Base-by-base conservation (phyloP, 2,888 invertebrate species). In the Eupithecia abbreviata region DNA sequence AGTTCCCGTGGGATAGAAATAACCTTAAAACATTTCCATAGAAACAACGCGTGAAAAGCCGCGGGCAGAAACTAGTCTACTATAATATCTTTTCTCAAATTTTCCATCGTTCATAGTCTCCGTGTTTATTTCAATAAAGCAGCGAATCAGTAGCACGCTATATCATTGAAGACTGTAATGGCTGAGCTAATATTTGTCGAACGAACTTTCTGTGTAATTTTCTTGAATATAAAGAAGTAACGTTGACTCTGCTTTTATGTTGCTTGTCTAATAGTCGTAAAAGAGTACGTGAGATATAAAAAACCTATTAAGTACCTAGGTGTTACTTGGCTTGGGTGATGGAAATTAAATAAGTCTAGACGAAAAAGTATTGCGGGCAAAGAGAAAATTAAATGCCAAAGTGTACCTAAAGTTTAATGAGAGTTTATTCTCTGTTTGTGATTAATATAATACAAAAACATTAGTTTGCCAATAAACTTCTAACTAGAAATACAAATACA, bases 101-200 rank as follows among this genome's bases (percentile, higher is more conserved):
- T 62, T 62, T 4, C 62, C 62, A 30, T 12, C 12, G 62, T 85
- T 85, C 83, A 82, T 77, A 18, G 72, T 84, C 83, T 72, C 55
- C 74, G 84, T 85, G 87, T 86, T 88, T 86, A 84, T 88, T 87
- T 89, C 85, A 85, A 84, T 87, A 84, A 85, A 86, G 80, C 85
- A 87, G 86, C 87, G 86, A 86, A 83, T 79, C 72, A 75, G 79
- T 74, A 83, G 81, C 90, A 90, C 90, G 90, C 90, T 83, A 89
- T 75, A 81, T 78, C 84, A 83, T 85, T 85, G 85, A 86, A 83
- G 73, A 49, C 80, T 73, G 79, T 85, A 85, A 85, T 86, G 80
- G 77, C 81, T 80, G 83, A 77, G 66, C 75, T 78, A 79, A 82
- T 74, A 79, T 80, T 76, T 79, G 76, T 78, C 71, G 71, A 77